These are phyloP conservation scores for Lepus townsendii DNA, from an alignment of 2,797 vertebrate species.

Conservation along the genomic window DNA sequence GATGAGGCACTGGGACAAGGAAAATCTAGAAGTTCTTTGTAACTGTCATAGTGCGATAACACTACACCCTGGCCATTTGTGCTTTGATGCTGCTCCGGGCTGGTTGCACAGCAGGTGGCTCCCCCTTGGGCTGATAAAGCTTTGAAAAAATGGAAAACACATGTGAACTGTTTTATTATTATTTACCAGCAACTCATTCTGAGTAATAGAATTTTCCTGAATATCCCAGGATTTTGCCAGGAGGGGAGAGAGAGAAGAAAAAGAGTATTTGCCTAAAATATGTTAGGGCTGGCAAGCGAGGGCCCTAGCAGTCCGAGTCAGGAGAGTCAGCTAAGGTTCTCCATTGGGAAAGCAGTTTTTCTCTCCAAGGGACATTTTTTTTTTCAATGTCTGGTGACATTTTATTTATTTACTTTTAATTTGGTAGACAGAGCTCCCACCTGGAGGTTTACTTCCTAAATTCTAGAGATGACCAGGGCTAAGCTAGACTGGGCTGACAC, in stretches of 20 bases:
- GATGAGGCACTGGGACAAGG: background rate
- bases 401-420: too few species aligned
- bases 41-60: background rate
- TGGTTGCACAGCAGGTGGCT: background rate
- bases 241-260: background rate
- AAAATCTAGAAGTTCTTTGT: background rate
- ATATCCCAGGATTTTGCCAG: background rate
- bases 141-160: slow-evolving; percentile 3
- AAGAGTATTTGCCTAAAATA: background rate
- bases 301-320: background rate
- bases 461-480: too few species aligned
- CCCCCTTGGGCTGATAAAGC: background rate
- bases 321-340: background rate
- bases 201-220: background rate
- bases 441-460: too few species aligned
- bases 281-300: background rate
- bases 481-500: too few species aligned
- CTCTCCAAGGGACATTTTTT: background rate
- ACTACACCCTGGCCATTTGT: background rate
- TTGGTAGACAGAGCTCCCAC: too few species aligned
- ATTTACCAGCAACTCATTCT: background rate
- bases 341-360: background rate
- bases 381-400: background rate
- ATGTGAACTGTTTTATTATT: slow-evolving; percentile 1
- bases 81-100: background rate